Conservation (phyloP, 2,113 vertebrate genomes). For the Sigmodon hispidus region DNA sequence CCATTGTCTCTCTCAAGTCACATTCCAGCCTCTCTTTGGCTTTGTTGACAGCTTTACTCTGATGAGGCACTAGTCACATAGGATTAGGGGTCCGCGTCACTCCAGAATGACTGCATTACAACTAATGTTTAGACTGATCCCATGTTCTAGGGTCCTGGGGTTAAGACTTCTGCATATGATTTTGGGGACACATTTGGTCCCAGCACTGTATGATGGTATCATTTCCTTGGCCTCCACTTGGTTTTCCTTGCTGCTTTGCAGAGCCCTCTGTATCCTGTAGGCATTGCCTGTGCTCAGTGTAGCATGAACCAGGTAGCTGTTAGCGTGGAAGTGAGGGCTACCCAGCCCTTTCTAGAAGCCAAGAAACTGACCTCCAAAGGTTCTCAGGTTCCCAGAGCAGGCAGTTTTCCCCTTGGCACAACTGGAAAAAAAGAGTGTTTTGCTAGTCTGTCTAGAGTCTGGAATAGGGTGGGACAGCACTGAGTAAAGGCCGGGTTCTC, state of each 20-base stretch:
- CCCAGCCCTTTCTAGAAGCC: background rate
- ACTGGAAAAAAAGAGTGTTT: background rate
- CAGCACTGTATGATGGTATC: background rate
- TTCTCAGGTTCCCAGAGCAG: background rate
- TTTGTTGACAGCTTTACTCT: background rate
- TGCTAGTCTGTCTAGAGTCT: background rate
- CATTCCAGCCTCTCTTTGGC: background rate
- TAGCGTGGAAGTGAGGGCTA: too few relatives aligned
- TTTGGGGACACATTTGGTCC: background rate
- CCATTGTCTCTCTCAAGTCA: background rate
- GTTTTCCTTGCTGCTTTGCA: background rate
- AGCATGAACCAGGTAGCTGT: accelerated
- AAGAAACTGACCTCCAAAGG: background rate
- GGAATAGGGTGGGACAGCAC: accelerated
- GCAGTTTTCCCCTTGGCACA: background rate
- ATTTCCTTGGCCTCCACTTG: background rate
- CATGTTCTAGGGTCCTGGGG: background rate
- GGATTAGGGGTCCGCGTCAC: background rate
- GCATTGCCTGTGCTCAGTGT: background rate
- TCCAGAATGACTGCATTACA: background rate
- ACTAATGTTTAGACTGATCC: background rate
- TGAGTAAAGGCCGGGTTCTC: too few relatives aligned
- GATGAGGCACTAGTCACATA: background rate
- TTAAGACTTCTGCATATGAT: background rate
- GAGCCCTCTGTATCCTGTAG: too few relatives aligned